Evolutionary conservation across 2,797 vertebrate species (phyloP).

Genomic region (Taenioides sp.): DNA sequence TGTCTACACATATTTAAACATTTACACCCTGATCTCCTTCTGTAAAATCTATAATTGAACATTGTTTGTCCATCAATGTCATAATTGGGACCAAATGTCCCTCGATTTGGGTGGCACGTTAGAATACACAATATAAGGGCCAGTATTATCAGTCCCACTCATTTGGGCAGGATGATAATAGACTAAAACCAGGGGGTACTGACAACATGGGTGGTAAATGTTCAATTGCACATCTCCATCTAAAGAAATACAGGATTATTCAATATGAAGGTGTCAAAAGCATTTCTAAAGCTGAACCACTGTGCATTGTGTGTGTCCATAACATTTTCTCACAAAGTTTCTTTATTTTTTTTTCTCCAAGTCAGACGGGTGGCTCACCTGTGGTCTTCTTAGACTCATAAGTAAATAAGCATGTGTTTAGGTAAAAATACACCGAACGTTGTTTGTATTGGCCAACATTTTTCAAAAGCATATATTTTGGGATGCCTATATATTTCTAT

Average conservation of each 20-base stretch:
- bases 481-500: conserved; percentile 35
- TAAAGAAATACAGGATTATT: not conserved
- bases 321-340: conserved; percentile 56
- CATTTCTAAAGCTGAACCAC: conserved; percentile 35
- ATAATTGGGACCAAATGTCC: conserved; percentile 25
- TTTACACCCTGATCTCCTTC: conserved; percentile 17
- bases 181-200: conserved; percentile 39
- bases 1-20: conserved; percentile 5
- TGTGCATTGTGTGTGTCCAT: not conserved
- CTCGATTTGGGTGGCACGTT: conserved; percentile 18
- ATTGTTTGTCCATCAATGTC: conserved; percentile 37
- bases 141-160: conserved; percentile 43
- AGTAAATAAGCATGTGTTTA: conserved; percentile 74
- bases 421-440: conserved; percentile 55
- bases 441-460: conserved; percentile 43
- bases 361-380: conserved; percentile 72
- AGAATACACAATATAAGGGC: conserved; percentile 30
- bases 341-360: conserved; percentile 48
- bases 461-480: conserved; percentile 53
- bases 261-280: conserved; percentile 15
- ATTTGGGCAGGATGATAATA: conserved; percentile 53
- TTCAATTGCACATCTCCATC: conserved; percentile 28
- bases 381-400: conserved; percentile 76
- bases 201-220: conserved; percentile 57
- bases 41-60: conserved; percentile 33